Conservation (phyloP, 2,888 invertebrate species). For the Pollenia labialis region DNA sequence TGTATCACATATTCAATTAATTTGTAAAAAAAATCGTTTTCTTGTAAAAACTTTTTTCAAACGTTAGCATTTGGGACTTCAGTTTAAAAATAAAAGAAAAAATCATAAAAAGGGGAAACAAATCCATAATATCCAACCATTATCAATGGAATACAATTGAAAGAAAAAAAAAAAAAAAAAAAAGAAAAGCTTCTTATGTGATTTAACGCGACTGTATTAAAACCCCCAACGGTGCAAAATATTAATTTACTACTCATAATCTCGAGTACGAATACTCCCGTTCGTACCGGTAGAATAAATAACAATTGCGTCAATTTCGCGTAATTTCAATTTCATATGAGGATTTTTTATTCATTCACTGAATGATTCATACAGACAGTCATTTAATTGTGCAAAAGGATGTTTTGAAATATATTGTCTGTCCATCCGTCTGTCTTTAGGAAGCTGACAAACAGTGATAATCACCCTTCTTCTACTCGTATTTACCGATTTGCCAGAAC, state of each 20-base stretch:
- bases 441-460: slow-evolving; percentile 51
- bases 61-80: slow-evolving; percentile 33
- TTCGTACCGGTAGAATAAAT: slow-evolving; percentile 53
- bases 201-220: slow-evolving; percentile 56
- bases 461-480: slow-evolving; percentile 38
- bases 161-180: slow-evolving; percentile 17
- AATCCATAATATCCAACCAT: slow-evolving; percentile 49
- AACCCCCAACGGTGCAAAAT: slow-evolving; percentile 70
- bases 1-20: slow-evolving; percentile 60
- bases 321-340: slow-evolving; percentile 65
- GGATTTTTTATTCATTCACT: slow-evolving; percentile 25
- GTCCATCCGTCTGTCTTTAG: not conserved
- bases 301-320: slow-evolving; percentile 73
- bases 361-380: slow-evolving; percentile 14
- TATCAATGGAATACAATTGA: slow-evolving; percentile 53
- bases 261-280: slow-evolving; percentile 24
- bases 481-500: slow-evolving; percentile 20
- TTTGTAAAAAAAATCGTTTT: slow-evolving; percentile 50
- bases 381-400: slow-evolving; percentile 45
- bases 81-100: slow-evolving; percentile 2
- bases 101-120: slow-evolving; percentile 22
- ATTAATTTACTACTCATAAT: slow-evolving; percentile 65
- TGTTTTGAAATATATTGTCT: slow-evolving; percentile 10
- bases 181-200: slow-evolving; percentile 67
- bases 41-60: not conserved